Evolutionary conservation across 2,113 vertebrate genomes (phyloP), one percentile per base, ranked within the genome.

Genomic region (Pterocles orientalis): DNA sequence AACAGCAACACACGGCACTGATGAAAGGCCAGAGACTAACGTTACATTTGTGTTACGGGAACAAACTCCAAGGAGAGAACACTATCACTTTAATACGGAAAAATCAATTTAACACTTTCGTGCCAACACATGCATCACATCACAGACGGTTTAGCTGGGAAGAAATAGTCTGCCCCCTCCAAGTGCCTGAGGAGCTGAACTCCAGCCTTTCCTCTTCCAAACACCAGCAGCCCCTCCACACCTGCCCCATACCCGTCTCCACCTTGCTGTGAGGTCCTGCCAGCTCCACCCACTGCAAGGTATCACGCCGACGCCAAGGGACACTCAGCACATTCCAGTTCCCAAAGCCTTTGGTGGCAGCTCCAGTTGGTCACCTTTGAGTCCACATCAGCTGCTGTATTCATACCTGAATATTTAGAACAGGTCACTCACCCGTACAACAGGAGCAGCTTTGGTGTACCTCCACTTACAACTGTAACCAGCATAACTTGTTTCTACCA

Each of bases 301-400:
- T 13, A 23, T 48, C n/a, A 26, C 0, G 0, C n/a, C 4, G 0
- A 36, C 17, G 17, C 47, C 62, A n/a, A 14, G 12, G 18, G 8
- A 33, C 43, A 86, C 20, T n/a, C 57, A 64, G 19, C 7, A 23
- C 41, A 24, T 47, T 39, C 58, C 54, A 51, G 34, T 39, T 39
- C 71, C 33, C 54, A 72, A 57, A 90, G 39, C 8, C 24, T 61
- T 15, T 15, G 20, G 28, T 16, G 48, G 21, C 72, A 39, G 48
- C 60, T 57, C 24, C 78, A 57, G 53, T 4, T 34, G 33, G 33
- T 57, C 60, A 69, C 43, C 24, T 57, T 5, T 28, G 33, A 73
- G 72, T 15, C 24, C 23, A 29, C 34, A 41, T 31, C 41, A 41
- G 71, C 72, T 79, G 43, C 48, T 51, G 34, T 14, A 39, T 51